Evolutionary conservation across 2,797 vertebrate genomes (phyloP), one percentile per base, ranked within the genome.

Genomic region (Hippoglossus hippoglossus): DNA sequence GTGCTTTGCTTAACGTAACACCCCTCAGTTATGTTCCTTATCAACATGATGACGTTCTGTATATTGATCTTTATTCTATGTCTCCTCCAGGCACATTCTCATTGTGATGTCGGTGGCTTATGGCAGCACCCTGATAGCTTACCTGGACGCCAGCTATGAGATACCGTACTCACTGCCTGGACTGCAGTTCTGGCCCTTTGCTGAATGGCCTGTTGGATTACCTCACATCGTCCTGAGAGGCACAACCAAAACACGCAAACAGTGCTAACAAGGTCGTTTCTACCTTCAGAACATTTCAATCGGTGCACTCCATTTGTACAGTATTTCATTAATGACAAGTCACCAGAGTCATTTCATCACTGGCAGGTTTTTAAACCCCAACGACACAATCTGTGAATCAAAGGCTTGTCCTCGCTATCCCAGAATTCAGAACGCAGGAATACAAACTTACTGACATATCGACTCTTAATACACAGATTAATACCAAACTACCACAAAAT

Each of bases 41-140:
- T 31, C 24, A 60, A 22, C 56, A 22, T 46, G 22, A 59, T 5
- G 12, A 28, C n/a, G n/a, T n/a, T n/a, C n/a, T n/a, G n/a, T n/a
- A n/a, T n/a, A n/a, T n/a, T 79, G 9, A 67, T 67, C 24, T 64
- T 24, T 3, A 16, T 67, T 81, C 53, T 75, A 22, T 73, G 8
- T 61, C 1, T 86, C 61, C 54, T 75, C 1, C 90, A 99, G 98
- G 98, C 98, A 99, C 0, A 90, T 99, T 58, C 91, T 97, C 77
- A 99, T 99, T 57, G 96, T 95, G 81, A 26, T 97, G 21, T 93
- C 96, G n/a, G 94, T 97, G n/a, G 94, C 96, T 0, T 95, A 98
- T 0, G 93, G 77, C 67, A 94, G 87, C 54, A 96, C 95, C 0
- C 80, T 96, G 25, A 88, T 97, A 55, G 94, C 96, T 39, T 95